Evolutionary conservation across 2,113 vertebrate genomes (phyloP).

Genomic region (Lonchura striata): DNA sequence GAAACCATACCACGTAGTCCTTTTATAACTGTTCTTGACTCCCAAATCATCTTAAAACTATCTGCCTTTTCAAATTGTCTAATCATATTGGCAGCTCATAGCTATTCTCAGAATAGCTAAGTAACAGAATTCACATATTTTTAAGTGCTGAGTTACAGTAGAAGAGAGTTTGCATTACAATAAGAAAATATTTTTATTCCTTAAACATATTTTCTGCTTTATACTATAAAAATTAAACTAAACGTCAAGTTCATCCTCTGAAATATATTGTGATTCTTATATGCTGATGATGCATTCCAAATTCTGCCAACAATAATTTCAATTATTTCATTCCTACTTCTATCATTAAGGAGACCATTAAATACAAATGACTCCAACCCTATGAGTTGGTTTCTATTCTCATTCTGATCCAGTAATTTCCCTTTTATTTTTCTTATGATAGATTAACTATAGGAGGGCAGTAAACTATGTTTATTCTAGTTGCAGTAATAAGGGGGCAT

Average conservation of each 20-base stretch:
- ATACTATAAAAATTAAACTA: background rate
- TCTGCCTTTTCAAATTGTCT: background rate
- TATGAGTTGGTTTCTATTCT: background rate
- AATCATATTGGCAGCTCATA: background rate
- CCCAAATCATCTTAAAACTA: background rate
- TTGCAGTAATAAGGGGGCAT: background rate
- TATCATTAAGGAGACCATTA: background rate
- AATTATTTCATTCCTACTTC: background rate
- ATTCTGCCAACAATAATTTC: background rate
- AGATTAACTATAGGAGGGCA: too few species aligned
- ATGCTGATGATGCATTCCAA: background rate
- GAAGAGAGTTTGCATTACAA: background rate
- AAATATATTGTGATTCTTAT: background rate
- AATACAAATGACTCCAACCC: background rate
- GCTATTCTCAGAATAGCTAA: background rate
- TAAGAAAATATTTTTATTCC: background rate
- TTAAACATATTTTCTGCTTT: background rate
- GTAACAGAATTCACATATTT: background rate
- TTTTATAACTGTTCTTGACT: background rate
- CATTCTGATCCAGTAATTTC: background rate
- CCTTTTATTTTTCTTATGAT: background rate
- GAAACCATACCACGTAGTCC: fast-evolving
- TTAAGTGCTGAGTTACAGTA: background rate
- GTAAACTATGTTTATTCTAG: background rate
- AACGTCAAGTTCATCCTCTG: background rate